Conservation (phyloP, 2,113 vertebrate species). For the Elephas maximus region DNA sequence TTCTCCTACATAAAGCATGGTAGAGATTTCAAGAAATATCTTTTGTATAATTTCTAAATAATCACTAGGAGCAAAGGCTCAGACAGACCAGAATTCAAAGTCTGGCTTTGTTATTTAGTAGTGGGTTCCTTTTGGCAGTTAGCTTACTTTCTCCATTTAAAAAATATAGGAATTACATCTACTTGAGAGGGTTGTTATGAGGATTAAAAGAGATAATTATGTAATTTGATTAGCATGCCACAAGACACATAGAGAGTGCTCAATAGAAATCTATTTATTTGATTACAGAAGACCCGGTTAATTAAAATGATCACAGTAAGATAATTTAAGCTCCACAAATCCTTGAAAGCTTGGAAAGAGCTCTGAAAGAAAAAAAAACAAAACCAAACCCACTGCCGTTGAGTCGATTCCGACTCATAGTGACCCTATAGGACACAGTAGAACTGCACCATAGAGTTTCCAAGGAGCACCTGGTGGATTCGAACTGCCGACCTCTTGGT, state of each 20-base stretch:
- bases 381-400: no score
- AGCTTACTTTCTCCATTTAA: conserved; percentile 32
- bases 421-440: no score
- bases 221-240: not conserved
- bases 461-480: no score
- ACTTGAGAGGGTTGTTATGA: not conserved
- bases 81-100: conserved; percentile 16
- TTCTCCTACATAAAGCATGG: not conserved
- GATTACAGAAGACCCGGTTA: conserved; percentile 18
- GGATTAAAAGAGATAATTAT: conserved; percentile 11
- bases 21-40: conserved; percentile 10
- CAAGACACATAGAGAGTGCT: not conserved
- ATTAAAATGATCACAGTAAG: conserved; percentile 18
- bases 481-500: no score
- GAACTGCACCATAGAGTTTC: no score
- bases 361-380: not conserved
- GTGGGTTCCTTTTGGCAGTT: not conserved
- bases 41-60: conserved; percentile 38
- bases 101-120: conserved; percentile 43
- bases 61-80: not conserved
- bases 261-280: conserved; percentile 31
- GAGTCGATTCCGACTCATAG: no score
- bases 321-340: conserved; percentile 16
- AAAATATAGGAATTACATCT: not conserved
- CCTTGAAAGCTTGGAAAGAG: not conserved